phyloP scores from a whole-genome alignment of 2,888 invertebrate genomes.

The Conchocele bisecta region DNA sequence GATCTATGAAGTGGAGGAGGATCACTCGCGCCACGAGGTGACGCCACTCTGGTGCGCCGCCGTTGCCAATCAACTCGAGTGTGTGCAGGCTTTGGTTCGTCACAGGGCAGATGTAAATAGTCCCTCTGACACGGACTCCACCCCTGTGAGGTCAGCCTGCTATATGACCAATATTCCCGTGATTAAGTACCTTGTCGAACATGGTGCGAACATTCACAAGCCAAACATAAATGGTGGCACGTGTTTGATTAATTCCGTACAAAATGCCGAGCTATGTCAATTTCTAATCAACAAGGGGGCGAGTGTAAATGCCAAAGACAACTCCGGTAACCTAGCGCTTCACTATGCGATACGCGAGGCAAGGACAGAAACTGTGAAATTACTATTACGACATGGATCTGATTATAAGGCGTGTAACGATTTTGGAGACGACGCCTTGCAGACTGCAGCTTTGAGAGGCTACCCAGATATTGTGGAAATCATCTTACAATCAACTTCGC shows the following conservation, averaged over 20 bases:
- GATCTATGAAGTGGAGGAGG: conserved; percentile 89
- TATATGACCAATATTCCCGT: conserved; percentile 87
- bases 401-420: conserved; percentile 88
- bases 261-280: conserved; percentile 91
- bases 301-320: conserved; percentile 92
- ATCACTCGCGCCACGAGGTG: conserved; percentile 90
- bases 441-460: conserved; percentile 92
- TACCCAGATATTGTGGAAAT: conserved; percentile 84
- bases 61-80: conserved; percentile 91
- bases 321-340: conserved; percentile 94
- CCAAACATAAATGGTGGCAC: conserved; percentile 96
- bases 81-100: conserved; percentile 90
- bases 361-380: conserved; percentile 90
- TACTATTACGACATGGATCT: conserved; percentile 91
- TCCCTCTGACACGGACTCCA: conserved; percentile 92
- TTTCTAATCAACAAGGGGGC: conserved; percentile 92
- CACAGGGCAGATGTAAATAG: conserved; percentile 94
- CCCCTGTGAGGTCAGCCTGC: conserved; percentile 94
- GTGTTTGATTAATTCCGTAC: conserved; percentile 96
- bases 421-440: conserved; percentile 94
- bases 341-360: conserved; percentile 93
- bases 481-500: conserved; percentile 86
- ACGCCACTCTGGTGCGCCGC: conserved; percentile 97
- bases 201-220: conserved; percentile 86
- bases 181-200: conserved; percentile 77